Conservation (phyloP, 2,888 invertebrate species). For the Anaspis maculata region DNA sequence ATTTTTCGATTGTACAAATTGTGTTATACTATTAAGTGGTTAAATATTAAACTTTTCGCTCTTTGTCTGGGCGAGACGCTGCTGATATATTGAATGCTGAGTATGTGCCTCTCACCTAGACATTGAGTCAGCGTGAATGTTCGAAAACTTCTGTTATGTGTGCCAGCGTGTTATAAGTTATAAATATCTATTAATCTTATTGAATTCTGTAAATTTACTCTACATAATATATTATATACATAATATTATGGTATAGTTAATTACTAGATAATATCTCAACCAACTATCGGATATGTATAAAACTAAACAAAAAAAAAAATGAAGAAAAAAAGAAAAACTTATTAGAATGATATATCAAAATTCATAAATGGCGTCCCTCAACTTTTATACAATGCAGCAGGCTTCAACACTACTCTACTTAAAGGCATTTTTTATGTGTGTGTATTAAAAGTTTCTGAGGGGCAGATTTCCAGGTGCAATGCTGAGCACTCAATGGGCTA, state of each 20-base stretch:
- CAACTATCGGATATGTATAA: slow-evolving; percentile 29
- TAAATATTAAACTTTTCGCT: slow-evolving; percentile 30
- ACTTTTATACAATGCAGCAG: slow-evolving; percentile 43
- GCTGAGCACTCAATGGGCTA: slow-evolving; percentile 27
- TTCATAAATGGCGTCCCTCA: slow-evolving; percentile 41
- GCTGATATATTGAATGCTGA: neutral
- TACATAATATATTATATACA: slow-evolving; percentile 41
- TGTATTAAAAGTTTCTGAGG: slow-evolving; percentile 37
- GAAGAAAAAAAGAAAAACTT: no score
- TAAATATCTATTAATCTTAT: slow-evolving; percentile 40
- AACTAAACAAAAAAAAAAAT: neutral
- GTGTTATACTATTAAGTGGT: slow-evolving; percentile 45
- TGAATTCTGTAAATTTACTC: slow-evolving; percentile 44
- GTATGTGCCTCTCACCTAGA: slow-evolving; percentile 19
- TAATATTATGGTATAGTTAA: slow-evolving; percentile 31
- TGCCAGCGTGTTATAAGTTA: slow-evolving; percentile 37
- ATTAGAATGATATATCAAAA: slow-evolving; percentile 36
- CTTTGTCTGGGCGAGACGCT: slow-evolving; percentile 28
- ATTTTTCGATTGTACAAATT: slow-evolving; percentile 59
- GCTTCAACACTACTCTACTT: no score
- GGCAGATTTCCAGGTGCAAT: slow-evolving; percentile 32
- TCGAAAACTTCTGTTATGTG: slow-evolving; percentile 39
- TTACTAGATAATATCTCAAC: slow-evolving; percentile 38
- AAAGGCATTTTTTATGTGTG: slow-evolving; percentile 11
- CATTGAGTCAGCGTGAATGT: slow-evolving; percentile 36